Evolutionary conservation across 2,888 invertebrate species (phyloP).

Genomic region (Diaprepes abbreviatus): DNA sequence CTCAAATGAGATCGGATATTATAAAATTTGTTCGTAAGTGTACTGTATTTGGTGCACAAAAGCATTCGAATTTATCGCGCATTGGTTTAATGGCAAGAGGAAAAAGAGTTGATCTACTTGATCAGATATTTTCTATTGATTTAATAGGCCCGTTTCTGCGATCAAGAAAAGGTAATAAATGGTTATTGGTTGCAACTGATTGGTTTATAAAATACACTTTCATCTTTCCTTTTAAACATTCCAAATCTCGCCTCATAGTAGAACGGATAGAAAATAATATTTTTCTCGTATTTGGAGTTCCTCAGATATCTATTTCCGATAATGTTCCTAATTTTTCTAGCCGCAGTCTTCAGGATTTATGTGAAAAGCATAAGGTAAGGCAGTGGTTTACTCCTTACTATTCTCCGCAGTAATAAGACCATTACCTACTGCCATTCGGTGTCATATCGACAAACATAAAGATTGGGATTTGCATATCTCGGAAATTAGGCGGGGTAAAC

Average conservation of each 20-base stretch:
- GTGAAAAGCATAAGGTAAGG: constrained; percentile 2
- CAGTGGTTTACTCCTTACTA: background rate
- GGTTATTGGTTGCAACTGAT: constrained; percentile 40
- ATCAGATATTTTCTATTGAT: background rate
- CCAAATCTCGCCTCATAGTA: constrained; percentile 21
- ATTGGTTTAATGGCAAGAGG: constrained; percentile 49
- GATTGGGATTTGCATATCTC: too few relatives aligned
- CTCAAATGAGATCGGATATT: constrained; percentile 45
- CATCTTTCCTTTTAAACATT: constrained; percentile 30
- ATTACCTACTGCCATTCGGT: too few relatives aligned
- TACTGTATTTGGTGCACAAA: constrained; percentile 50
- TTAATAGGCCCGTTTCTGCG: constrained; percentile 44
- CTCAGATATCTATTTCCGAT: constrained; percentile 48
- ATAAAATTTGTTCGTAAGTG: constrained; percentile 46
- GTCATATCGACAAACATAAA: too few relatives aligned
- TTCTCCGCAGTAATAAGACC: constrained; percentile 10
- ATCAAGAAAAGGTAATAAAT: constrained; percentile 36
- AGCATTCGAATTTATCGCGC: constrained; percentile 32
- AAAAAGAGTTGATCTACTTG: constrained; percentile 36
- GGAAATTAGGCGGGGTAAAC: too few relatives aligned
- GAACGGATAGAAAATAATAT: constrained; percentile 43
- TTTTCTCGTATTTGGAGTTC: constrained; percentile 46
- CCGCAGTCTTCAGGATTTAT: constrained; percentile 28
- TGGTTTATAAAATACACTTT: constrained; percentile 40
- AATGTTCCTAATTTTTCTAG: constrained; percentile 27